Evolutionary conservation across 2,113 vertebrate species (phyloP), one percentile per base, ranked within the genome.

Genomic region (Pteropus alecto): DNA sequence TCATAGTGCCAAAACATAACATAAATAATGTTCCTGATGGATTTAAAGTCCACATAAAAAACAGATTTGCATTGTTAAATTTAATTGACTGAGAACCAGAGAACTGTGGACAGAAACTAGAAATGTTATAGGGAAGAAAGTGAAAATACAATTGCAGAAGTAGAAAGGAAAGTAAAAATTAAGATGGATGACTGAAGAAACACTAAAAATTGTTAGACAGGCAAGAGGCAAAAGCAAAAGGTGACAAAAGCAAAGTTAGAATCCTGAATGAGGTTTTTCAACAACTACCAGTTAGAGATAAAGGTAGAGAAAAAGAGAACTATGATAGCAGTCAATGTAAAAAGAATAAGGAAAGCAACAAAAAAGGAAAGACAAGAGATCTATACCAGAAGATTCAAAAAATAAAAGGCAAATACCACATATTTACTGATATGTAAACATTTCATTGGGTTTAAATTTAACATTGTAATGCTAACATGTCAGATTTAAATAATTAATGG

Each of bases 401-500:
- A 61, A 61, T 43, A 33, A 61, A 82, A 63, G 41, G 58, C 30
- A 33, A 43, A 46, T 46, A 33, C 10, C 33, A 83, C 10, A 33
- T 63, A 33, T 90, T 90, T 71, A 61, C 21, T 91, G 51, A 30
- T 63, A 92, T 81, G 58, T 38, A 90, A 86, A 81, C 58, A 21
- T 87, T 87, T 93, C 33, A 79, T 73, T 76, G 41, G 41, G 54
- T 84, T 96, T 95, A 87, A 86, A 91, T 92, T 68, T 91, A 71
- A 89, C 87, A 89, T 46, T 90, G 68, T 76, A 58, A 90, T 93
- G 54, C 26, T 90, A 87, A 94, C 56, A 65, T 85, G 76, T 73
- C 58, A 73, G 81, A 81, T 85, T 96, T 97, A 94, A 94, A 90
- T 93, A 96, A 92, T 78, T 74, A 93, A 79, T 78, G 33, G 73